Evolutionary conservation across 2,113 vertebrate species (phyloP), one percentile per base, ranked within the genome.

Genomic region (Petromus typicus): DNA sequence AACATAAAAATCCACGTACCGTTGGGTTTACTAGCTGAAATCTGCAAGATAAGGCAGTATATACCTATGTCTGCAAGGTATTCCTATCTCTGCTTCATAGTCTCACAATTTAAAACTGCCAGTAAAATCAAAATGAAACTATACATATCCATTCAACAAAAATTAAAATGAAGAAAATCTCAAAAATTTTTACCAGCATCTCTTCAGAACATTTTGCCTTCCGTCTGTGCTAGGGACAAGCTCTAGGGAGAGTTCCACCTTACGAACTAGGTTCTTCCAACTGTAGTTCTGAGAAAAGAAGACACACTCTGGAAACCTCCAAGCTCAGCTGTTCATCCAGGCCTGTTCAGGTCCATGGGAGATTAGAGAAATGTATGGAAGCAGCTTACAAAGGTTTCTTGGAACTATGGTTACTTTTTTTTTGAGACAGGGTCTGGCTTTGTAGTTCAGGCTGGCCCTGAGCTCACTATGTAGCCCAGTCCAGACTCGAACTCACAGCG

Each of bases 101-200:
- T 93, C 85, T 97, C 64, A 93, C 82, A 88, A 89, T 89, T 88
- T 85, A 54, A 96, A 96, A 96, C 86, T 95, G 94, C 57, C 80
- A 95, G 85, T 86, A 64, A 96, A 63, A 75, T 81, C 2, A 95
- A 88, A 96, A 93, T 86, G 14, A 89, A 93, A 87, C 48, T 18
- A 81, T n/a, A 89, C 16, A 91, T 40, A 95, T 34, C 92, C 64
- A 89, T 48, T 89, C 64, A 87, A 89, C n/a, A 89, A 95, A 78
- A 61, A 86, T 37, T 63, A 79, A 86, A 86, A 89, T 45, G 17
- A 20, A 57, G 5, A 90, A 63, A n/a, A 14, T 23, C n/a, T 92
- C 59, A 94, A 76, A 23, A 85, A 93, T 37, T 13, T 40, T 75
- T 30, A 78, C 27, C 92, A 91, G 51, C 18, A 57, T n/a, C 56